Evolutionary conservation across 2,888 invertebrate species (phyloP), one percentile per base, ranked within the genome.

Genomic region (Crossocerus cetratus): DNA sequence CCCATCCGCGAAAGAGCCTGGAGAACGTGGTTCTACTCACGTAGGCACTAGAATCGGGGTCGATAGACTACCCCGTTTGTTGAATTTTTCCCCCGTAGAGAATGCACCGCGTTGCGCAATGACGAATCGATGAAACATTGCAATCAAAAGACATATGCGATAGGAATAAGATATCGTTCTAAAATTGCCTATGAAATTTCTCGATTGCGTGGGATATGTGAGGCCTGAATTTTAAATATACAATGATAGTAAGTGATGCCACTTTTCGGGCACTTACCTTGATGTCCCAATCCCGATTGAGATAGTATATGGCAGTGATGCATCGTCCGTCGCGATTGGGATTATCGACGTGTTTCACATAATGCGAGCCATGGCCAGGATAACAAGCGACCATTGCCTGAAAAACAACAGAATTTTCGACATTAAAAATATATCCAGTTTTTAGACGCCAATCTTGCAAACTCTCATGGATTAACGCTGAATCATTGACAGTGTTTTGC

Each of bases 311-410:
- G 76, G 98, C 96, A 5, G 99, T 99, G 87, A 99, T 97, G 88
- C 98, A 98, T 78, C 99, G 93, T 18, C 99, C 99, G 91, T 99
- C 99, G 86, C 94, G 94, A 90, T 98, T 97, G 4, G 99, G 99
- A 92, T 99, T 99, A 91, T 99, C 99, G 54, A 99, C 97, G 91
- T 99, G 99, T 90, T 98, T 97, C 65, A 99, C 97, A 91, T 99
- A 99, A 88, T 97, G 96, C 13, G 97, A 95, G 67, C 98, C 98
- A 64, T 95, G 94, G 42, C 98, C 99, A 0, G 99, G 99, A 90
- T 99, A 99, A 89, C 98, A 98, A 49, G 99, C 99, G 49, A 99
- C 96, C 99, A 99, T 99, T 43, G 98, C 99, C 98, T 99, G 91
- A 20, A 92, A 91, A 81, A 18, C 13, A 43, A 8, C 5, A 55